These are phyloP conservation scores for Rattus norvegicus DNA, from an alignment of 2,113 vertebrate species.

Conservation along the genomic window GRCr8 NC_086031.1:46041001-46041500, in stretches of 20 bases:
- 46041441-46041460: not conserved
- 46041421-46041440: not conserved
- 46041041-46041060: not conserved
- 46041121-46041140: too few relatives aligned
- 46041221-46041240: too few relatives aligned
- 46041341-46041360: not conserved
- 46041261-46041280: too few relatives aligned
- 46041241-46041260: too few relatives aligned
- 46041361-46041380: not conserved
- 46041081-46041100: not conserved
- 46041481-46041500: not conserved
- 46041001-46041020: not conserved
- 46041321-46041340: not conserved
- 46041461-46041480: not conserved
- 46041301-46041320: not conserved
- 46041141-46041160: too few relatives aligned
- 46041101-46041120: too few relatives aligned
- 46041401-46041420: not conserved
- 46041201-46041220: too few relatives aligned
- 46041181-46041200: too few relatives aligned
- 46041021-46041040: not conserved
- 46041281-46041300: not conserved
- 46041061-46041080: not conserved
- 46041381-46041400: not conserved
- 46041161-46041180: too few relatives aligned